Percentiles rank a stretch among this genome's conserved stretches.
Conservation (phyloP, 2,113 vertebrate genomes). For the Tragelaphus buxtoni region DNA sequence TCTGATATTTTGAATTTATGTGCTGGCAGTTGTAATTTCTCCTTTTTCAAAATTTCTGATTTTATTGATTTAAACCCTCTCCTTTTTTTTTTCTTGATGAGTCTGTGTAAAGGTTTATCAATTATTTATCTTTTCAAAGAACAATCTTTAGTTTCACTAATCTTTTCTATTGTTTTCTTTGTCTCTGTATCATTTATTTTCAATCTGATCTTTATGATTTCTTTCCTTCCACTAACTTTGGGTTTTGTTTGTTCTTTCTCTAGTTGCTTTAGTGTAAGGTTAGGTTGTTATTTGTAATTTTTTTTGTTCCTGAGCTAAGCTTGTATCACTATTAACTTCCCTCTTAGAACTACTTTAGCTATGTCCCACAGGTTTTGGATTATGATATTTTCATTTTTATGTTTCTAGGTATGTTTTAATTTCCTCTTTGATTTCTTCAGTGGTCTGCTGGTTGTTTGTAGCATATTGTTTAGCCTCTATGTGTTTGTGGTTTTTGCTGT, state of each 20-base stretch:
- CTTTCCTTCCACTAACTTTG: neutral
- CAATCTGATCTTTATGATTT: neutral
- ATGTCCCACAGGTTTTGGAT: neutral
- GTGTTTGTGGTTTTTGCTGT: neutral
- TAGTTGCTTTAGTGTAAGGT: neutral
- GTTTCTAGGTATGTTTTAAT: neutral
- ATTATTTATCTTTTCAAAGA: neutral
- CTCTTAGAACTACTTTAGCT: neutral
- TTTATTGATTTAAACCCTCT: neutral
- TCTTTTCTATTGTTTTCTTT: neutral
- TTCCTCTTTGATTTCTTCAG: neutral
- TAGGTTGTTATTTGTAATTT: neutral
- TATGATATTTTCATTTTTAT: neutral
- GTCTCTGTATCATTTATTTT: neutral
- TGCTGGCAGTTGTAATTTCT: neutral
- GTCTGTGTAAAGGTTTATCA: neutral
- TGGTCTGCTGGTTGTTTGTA: neutral
- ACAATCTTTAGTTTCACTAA: neutral
- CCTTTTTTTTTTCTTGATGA: neutral
- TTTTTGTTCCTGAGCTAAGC: neutral
- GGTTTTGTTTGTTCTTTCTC: neutral
- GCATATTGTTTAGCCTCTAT: neutral
- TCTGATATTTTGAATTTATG: neutral
- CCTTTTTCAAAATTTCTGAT: neutral
- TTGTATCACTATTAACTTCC: neutral